Evolutionary conservation across 1,140 invertebrate genomes (phyloP).

Genomic region (Papilio polyxenes): DNA sequence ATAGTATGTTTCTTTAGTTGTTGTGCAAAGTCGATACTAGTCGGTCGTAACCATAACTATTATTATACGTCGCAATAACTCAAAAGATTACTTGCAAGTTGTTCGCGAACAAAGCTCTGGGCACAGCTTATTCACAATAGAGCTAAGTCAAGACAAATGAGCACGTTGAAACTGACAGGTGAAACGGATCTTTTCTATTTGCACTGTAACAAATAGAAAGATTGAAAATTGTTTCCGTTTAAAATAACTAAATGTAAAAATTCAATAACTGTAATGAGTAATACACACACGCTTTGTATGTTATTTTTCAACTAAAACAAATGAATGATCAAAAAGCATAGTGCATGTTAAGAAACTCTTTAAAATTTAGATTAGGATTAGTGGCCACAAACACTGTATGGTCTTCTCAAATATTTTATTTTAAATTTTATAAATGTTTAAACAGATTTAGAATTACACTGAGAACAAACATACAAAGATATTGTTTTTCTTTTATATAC

Average conservation of each 20-base stretch:
- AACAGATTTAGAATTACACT: no score
- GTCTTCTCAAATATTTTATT: no score
- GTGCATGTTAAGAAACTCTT: no score
- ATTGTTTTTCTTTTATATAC: slow-evolving; percentile 1
- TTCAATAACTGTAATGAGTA: no score
- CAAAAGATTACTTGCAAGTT: slow-evolving; percentile 19
- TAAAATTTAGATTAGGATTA: no score
- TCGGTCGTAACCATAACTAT: not conserved
- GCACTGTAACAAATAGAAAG: slow-evolving; percentile 22
- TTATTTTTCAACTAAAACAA: no score
- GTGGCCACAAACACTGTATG: no score
- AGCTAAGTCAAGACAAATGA: slow-evolving; percentile 30
- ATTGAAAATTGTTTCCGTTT: slow-evolving; percentile 7
- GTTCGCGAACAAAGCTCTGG: slow-evolving; percentile 15
- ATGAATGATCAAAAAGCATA: no score
- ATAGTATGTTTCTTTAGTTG: no score
- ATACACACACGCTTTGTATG: no score
- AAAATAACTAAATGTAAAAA: not conserved
- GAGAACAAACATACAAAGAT: not conserved
- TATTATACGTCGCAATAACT: not conserved
- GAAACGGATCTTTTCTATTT: slow-evolving; percentile 26
- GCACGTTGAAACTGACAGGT: slow-evolving; percentile 20
- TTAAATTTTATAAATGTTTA: no score
- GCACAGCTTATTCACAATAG: slow-evolving; percentile 13
- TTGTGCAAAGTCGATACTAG: not conserved